These are phyloP conservation scores for Littorina saxatilis DNA, from an alignment of 1,140 invertebrate species.

Conservation along the genomic window DNA sequence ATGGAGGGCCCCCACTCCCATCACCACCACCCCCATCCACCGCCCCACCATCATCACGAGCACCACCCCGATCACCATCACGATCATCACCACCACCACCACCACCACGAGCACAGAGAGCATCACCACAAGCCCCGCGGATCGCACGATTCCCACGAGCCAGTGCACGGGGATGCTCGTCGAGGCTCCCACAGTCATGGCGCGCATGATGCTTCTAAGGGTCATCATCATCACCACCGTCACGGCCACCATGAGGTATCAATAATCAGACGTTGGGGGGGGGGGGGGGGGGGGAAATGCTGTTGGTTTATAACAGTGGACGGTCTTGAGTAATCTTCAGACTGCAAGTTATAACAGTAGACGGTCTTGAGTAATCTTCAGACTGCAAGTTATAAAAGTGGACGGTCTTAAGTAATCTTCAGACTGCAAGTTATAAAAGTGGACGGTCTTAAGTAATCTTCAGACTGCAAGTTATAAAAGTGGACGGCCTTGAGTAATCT, in stretches of 20 bases:
- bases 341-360: too few species aligned
- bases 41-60: slow-evolving; percentile 28
- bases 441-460: too few species aligned
- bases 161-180: not conserved
- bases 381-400: too few species aligned
- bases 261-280: too few species aligned
- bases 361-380: too few species aligned
- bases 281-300: too few species aligned
- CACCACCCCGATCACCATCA: slow-evolving; percentile 35
- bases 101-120: not conserved
- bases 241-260: not conserved
- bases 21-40: slow-evolving; percentile 26
- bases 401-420: too few species aligned
- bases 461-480: too few species aligned
- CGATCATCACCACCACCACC: slow-evolving; percentile 20
- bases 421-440: too few species aligned
- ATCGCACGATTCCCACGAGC: not conserved
- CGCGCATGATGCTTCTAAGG: slow-evolving; percentile 5
- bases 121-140: not conserved
- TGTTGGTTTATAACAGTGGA: not conserved
- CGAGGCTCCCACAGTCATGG: not conserved
- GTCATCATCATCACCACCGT: slow-evolving; percentile 1
- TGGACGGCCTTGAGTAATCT: too few species aligned
- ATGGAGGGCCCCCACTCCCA: slow-evolving; percentile 35
- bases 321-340: not conserved